A percentile compares a stretch with the other conserved stretches of the same genome.
These are phyloP conservation scores for Ceratosolen fusciceps DNA, from an alignment of 1,140 invertebrate genomes.

Conservation along the genomic window DNA sequence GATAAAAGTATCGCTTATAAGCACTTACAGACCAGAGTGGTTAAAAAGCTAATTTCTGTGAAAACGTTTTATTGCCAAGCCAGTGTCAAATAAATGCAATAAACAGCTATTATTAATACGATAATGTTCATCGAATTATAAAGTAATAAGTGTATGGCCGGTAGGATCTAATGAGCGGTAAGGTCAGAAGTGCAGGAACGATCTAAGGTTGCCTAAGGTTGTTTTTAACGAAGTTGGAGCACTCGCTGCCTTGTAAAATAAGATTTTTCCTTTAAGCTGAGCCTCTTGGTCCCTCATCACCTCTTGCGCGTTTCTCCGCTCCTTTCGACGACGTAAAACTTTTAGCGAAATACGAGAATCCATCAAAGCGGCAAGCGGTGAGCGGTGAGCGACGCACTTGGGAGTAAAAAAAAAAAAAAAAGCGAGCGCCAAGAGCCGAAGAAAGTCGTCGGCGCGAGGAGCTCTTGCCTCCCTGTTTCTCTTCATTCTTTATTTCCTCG, in stretches of 20 bases:
- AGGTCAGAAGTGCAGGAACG: not conserved
- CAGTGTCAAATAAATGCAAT: too few relatives aligned
- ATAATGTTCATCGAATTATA: not conserved
- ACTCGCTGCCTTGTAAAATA: conserved; percentile 35
- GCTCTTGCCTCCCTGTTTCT: not conserved
- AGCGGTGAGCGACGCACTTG: conserved; percentile 10
- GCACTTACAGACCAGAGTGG: too few relatives aligned
- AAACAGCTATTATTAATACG: too few relatives aligned
- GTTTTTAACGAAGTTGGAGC: conserved; percentile 47
- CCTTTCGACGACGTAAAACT: conserved; percentile 48
- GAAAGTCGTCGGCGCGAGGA: conserved; percentile 29
- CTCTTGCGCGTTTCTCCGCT: conserved; percentile 4
- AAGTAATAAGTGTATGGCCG: too few relatives aligned
- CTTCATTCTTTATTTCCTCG: not conserved
- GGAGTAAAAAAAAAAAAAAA: conserved; percentile 35
- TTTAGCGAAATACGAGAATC: conserved; percentile 59
- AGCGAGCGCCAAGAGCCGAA: not conserved
- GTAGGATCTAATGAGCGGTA: not conserved
- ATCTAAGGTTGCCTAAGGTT: conserved; percentile 38
- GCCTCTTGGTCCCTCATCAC: conserved; percentile 18
- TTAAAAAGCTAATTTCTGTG: too few relatives aligned
- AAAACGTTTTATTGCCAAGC: too few relatives aligned
- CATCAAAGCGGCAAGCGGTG: conserved; percentile 50
- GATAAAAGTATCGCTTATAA: too few relatives aligned
- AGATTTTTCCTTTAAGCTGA: conserved; percentile 28